Conservation (phyloP, 30 jellyfish, hydroid and myxozoan genomes). For the Pseudorhiza aurosa region DNA sequence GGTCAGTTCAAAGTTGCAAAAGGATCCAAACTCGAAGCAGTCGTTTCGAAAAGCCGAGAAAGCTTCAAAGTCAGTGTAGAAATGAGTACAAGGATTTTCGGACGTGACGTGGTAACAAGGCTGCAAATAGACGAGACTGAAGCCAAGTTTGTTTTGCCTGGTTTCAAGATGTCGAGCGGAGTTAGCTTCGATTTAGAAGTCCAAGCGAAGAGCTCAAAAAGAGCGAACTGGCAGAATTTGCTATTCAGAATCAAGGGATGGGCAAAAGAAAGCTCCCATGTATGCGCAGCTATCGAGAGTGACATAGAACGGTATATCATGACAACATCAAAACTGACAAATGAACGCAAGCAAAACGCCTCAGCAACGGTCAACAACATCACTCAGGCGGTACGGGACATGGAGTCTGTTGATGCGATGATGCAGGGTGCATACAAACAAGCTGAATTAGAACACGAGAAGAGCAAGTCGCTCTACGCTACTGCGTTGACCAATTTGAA, state of each 20-base stretch:
- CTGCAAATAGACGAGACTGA: conserved; percentile 1
- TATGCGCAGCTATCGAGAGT: not conserved
- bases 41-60: conserved; percentile 27
- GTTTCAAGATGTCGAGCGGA: not conserved
- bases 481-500: not conserved
- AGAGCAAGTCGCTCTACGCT: not conserved
- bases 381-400: not conserved
- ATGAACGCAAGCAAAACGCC: conserved; percentile 10
- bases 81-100: conserved; percentile 6
- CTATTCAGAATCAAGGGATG: conserved; percentile 13
- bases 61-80: not conserved
- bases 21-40: conserved; percentile 12
- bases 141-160: conserved; percentile 14
- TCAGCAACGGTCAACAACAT: not conserved
- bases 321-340: not conserved
- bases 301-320: not conserved
- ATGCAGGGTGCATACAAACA: not conserved
- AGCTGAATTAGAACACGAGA: not conserved
- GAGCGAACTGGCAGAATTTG: conserved; percentile 28
- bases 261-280: conserved; percentile 5
- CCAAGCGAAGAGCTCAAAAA: conserved; percentile 17
- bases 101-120: not conserved
- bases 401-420: not conserved
- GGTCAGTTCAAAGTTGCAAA: conserved; percentile 30
- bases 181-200: conserved; percentile 20